These are phyloP conservation scores for Pardalotus punctatus DNA, from an alignment of 2,113 vertebrate species.

Conservation along the genomic window DNA sequence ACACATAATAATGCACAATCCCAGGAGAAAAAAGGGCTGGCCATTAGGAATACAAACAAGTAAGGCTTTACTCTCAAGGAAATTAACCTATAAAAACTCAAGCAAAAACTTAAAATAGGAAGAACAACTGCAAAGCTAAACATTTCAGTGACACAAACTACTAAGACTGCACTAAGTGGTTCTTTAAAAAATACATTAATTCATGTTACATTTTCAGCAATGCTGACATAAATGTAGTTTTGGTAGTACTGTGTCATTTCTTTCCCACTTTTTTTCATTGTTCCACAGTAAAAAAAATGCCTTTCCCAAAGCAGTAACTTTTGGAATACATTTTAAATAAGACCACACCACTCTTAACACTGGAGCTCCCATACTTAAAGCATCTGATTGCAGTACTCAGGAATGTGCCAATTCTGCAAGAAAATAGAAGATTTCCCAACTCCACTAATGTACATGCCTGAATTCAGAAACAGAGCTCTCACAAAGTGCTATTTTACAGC, in stretches of 20 bases:
- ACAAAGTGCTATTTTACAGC: constrained; percentile 5
- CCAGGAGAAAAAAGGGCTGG: background rate
- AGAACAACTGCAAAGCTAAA: background rate
- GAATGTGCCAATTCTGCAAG: background rate
- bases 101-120: background rate
- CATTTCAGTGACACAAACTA: background rate
- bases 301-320: background rate
- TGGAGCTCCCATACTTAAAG: background rate
- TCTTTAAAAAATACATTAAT: background rate
- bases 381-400: background rate
- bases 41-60: background rate
- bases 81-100: background rate
- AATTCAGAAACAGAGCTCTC: background rate
- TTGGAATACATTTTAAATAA: background rate
- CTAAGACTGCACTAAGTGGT: background rate
- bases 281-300: background rate
- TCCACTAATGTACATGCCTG: background rate
- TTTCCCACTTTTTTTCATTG: background rate
- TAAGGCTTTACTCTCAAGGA: background rate
- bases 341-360: background rate
- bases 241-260: background rate
- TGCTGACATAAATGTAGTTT: background rate
- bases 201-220: background rate
- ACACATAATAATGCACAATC: background rate
- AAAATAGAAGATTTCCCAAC: background rate